phyloP scores from a whole-genome alignment of 2,888 invertebrate species.

The Drosophila suboccidentalis region DNA sequence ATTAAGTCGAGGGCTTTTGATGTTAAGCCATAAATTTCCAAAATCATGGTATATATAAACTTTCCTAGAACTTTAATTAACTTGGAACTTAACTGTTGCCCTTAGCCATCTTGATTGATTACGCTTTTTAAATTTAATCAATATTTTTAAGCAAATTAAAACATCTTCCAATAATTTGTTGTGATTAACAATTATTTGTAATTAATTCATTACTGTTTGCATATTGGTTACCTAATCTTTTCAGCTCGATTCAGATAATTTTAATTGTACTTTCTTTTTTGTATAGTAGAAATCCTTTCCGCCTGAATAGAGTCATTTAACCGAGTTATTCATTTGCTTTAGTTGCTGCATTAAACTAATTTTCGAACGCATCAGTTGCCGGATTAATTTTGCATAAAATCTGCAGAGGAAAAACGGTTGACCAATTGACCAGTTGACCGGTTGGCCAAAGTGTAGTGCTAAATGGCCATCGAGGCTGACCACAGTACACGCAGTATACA shows the following conservation, averaged over 20 bases:
- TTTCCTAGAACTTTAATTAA: too few relatives aligned
- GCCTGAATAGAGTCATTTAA: slow-evolving; percentile 43
- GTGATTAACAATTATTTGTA: too few relatives aligned
- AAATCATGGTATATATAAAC: too few relatives aligned
- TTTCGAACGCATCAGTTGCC: slow-evolving; percentile 54
- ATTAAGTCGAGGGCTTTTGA: too few relatives aligned
- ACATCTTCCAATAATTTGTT: too few relatives aligned
- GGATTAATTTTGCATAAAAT: slow-evolving; percentile 77
- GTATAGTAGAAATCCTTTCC: not conserved
- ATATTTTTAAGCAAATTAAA: too few relatives aligned
- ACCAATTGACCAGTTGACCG: slow-evolving; percentile 42
- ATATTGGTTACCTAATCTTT: too few relatives aligned
- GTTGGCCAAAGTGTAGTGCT: slow-evolving; percentile 28
- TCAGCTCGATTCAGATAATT: not conserved
- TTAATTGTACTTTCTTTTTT: not conserved
- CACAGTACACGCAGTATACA: slow-evolving; percentile 49
- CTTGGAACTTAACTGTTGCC: too few relatives aligned
- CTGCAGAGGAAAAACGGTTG: slow-evolving; percentile 40
- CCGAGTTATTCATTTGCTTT: slow-evolving; percentile 34
- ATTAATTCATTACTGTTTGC: too few relatives aligned
- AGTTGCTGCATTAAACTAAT: slow-evolving; percentile 59
- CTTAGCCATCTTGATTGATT: too few relatives aligned
- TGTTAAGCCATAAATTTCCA: too few relatives aligned
- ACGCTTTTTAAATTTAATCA: too few relatives aligned
- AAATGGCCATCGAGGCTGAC: slow-evolving; percentile 55